Conservation (phyloP, 1,140 invertebrate species). For the Anadara kagoshimensis region DNA sequence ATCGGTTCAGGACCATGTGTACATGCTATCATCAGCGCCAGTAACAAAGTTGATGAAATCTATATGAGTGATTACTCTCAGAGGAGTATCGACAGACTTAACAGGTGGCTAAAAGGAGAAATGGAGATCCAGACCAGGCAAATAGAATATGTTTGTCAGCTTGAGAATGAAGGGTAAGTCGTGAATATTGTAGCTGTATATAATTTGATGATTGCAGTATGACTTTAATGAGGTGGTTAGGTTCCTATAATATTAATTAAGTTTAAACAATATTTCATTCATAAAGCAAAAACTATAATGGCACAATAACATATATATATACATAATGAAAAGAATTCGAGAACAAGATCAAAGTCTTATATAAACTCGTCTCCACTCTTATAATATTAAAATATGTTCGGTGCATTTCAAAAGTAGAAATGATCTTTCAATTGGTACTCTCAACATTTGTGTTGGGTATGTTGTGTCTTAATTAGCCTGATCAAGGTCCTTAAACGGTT, state of each 20-base stretch:
- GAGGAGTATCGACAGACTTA: neutral
- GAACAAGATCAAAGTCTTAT: too few relatives aligned
- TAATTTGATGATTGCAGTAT: neutral
- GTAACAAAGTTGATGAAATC: slow-evolving; percentile 6
- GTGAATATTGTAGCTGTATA: neutral
- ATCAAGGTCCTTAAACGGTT: neutral
- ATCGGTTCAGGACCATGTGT: slow-evolving; percentile 10
- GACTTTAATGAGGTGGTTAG: too few relatives aligned
- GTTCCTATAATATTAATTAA: too few relatives aligned
- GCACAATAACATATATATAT: too few relatives aligned
- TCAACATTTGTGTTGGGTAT: too few relatives aligned
- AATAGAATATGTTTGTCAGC: slow-evolving; percentile 1
- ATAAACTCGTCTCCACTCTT: too few relatives aligned
- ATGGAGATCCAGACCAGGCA: neutral
- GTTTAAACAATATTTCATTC: too few relatives aligned
- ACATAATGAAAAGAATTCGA: too few relatives aligned
- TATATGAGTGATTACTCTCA: neutral
- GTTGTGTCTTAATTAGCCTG: neutral
- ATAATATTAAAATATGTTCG: too few relatives aligned
- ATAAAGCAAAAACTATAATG: too few relatives aligned
- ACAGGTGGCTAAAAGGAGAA: neutral
- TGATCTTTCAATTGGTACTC: too few relatives aligned
- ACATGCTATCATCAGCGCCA: neutral
- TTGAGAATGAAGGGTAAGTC: neutral
- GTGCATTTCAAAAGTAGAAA: too few relatives aligned